Evolutionary conservation across 2,888 invertebrate species (phyloP).

Genomic region (Agonopterix alstromeriana): DNA sequence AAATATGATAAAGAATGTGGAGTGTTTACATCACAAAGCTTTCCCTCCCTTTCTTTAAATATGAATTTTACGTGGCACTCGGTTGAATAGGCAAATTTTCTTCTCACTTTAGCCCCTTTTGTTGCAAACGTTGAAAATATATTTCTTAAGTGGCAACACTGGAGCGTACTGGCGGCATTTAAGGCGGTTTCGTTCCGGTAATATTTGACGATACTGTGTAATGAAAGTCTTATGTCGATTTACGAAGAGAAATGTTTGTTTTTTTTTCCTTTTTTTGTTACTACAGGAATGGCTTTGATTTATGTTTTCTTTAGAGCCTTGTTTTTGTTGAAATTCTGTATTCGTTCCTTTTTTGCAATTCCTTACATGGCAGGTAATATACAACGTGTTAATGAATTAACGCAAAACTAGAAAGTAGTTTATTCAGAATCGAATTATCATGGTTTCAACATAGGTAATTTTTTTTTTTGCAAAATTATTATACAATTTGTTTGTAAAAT

Average conservation of each 20-base stretch:
- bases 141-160: constrained; percentile 18
- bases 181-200: not conserved
- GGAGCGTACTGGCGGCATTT: constrained; percentile 7
- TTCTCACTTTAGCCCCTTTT: constrained; percentile 16
- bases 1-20: not conserved
- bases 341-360: too few species aligned
- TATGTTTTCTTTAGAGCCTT: too few species aligned
- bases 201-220: constrained; percentile 8
- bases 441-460: too few species aligned
- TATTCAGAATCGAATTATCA: too few species aligned
- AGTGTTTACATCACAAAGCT: constrained; percentile 7
- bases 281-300: too few species aligned
- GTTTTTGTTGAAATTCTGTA: too few species aligned
- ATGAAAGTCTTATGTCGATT: constrained; percentile 9
- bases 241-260: constrained; percentile 5
- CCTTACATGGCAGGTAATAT: too few species aligned
- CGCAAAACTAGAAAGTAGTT: too few species aligned
- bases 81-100: constrained; percentile 21
- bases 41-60: constrained; percentile 13
- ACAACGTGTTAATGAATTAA: too few species aligned
- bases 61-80: constrained; percentile 17
- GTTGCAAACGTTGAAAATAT: constrained; percentile 14
- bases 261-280: not conserved
- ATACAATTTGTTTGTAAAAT: too few species aligned
- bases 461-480: too few species aligned